These are phyloP conservation scores for Halesus radiatus DNA, from an alignment of 1,140 invertebrate genomes.

Conservation along the genomic window DNA sequence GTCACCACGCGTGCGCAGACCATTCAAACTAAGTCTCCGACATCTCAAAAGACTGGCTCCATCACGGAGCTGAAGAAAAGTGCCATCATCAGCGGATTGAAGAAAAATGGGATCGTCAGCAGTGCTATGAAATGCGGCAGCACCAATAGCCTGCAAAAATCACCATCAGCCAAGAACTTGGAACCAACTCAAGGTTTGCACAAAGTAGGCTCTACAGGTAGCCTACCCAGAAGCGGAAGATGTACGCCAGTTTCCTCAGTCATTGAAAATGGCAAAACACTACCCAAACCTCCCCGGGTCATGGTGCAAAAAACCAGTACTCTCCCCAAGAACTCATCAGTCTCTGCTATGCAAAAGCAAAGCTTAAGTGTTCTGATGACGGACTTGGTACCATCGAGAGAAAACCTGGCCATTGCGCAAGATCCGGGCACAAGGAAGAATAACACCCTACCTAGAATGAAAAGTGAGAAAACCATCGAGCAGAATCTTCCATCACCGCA, in stretches of 20 bases:
- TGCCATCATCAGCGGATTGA: conserved; percentile 44
- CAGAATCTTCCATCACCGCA: conserved; percentile 58
- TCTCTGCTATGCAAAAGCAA: conserved; percentile 65
- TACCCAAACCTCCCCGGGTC: conserved; percentile 41
- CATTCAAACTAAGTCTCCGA: conserved; percentile 44
- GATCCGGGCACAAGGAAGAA: conserved; percentile 62
- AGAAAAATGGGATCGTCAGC: conserved; percentile 38
- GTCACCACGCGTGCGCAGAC: conserved; percentile 54
- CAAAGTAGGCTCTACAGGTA: conserved; percentile 51
- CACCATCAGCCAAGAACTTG: conserved; percentile 21
- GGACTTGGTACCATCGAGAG: conserved; percentile 65
- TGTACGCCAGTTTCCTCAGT: conserved; percentile 48
- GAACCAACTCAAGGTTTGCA: conserved; percentile 31
- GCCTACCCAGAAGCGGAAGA: conserved; percentile 52
- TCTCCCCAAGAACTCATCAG: conserved; percentile 33
- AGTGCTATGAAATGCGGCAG: conserved; percentile 40
- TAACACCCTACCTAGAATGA: conserved; percentile 66
- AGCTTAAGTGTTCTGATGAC: conserved; percentile 65
- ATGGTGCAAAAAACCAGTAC: conserved; percentile 28
- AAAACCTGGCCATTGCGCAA: conserved; percentile 62
- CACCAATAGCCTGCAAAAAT: conserved; percentile 49
- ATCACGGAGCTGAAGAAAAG: conserved; percentile 46
- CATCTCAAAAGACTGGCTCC: conserved; percentile 39
- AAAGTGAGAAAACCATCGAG: conserved; percentile 61
- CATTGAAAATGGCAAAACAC: conserved; percentile 41